Conservation (phyloP, 2,888 invertebrate species). For the Geophilus truncorum region DNA sequence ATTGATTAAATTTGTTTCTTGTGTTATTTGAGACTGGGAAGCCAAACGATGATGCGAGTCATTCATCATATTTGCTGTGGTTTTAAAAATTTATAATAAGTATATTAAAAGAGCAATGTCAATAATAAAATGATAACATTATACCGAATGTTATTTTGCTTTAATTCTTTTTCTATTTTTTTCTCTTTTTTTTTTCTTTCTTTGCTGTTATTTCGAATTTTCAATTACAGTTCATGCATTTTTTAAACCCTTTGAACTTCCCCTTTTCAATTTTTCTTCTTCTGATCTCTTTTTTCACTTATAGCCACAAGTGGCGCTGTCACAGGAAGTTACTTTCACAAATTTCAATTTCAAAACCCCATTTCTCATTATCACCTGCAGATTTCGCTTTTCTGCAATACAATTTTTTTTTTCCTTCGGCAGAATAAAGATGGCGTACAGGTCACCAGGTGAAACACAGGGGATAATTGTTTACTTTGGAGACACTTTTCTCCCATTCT, state of each 20-base stretch:
- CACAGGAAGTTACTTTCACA: slow-evolving; percentile 15
- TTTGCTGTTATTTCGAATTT: not conserved
- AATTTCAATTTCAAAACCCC: slow-evolving; percentile 19
- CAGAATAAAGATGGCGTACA: not conserved
- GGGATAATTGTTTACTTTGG: not conserved
- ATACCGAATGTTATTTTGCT: too few relatives aligned
- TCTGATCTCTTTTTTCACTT: not conserved
- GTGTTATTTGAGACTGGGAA: too few relatives aligned
- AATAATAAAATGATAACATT: too few relatives aligned
- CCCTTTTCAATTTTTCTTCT: not conserved
- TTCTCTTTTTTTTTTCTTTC: not conserved
- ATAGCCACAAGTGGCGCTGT: slow-evolving; percentile 19
- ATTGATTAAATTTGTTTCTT: too few relatives aligned
- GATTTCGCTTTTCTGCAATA: not conserved
- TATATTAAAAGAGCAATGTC: too few relatives aligned
- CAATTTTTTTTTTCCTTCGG: not conserved
- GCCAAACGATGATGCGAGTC: too few relatives aligned
- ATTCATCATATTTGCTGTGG: too few relatives aligned
- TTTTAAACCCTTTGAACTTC: not conserved
- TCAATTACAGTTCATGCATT: slow-evolving; percentile 12
- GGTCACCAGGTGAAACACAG: not conserved
- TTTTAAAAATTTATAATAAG: too few relatives aligned
- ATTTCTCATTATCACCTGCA: slow-evolving; percentile 21
- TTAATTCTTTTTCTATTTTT: too few relatives aligned
- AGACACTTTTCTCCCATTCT: not conserved